phyloP scores from a whole-genome alignment of 2,113 vertebrate genomes.

The Cyanistes caeruleus region DNA sequence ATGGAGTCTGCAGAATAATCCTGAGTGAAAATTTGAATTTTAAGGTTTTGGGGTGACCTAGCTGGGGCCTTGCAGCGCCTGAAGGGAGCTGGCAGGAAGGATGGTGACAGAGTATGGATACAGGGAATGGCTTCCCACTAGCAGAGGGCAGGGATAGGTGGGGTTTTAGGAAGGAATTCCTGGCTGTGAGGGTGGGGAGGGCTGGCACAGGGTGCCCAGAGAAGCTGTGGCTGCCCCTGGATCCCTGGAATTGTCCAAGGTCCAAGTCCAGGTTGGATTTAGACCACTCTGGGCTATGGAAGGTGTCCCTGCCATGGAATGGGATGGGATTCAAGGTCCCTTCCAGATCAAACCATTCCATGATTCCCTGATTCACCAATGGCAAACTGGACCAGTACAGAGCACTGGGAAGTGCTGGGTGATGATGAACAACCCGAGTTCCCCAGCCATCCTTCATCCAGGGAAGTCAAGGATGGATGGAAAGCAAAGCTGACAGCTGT shows the following conservation, averaged over 20 bases:
- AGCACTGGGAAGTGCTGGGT: not conserved
- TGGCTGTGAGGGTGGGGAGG: rapidly evolving
- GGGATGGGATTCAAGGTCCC: not conserved
- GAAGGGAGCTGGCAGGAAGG: not conserved
- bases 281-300: rapidly evolving
- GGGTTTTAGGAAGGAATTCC: rapidly evolving
- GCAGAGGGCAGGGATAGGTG: rapidly evolving
- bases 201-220: not conserved
- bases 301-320: not conserved
- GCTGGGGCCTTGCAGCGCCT: not conserved
- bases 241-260: not conserved
- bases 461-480: not conserved
- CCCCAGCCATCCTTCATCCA: not conserved
- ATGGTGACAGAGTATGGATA: not conserved
- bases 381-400: not conserved
- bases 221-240: not conserved
- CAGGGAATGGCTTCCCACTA: not conserved
- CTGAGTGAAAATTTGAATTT: not conserved
- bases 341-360: not conserved
- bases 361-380: rapidly evolving
- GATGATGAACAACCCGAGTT: rapidly evolving
- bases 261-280: rapidly evolving
- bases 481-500: not conserved
- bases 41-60: not conserved
- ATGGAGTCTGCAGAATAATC: rapidly evolving